A percentile compares a stretch with the other conserved stretches of the same genome.
Evolutionary conservation across 1,140 invertebrate genomes (phyloP).

Genomic region (Zelostemma sp.): DNA sequence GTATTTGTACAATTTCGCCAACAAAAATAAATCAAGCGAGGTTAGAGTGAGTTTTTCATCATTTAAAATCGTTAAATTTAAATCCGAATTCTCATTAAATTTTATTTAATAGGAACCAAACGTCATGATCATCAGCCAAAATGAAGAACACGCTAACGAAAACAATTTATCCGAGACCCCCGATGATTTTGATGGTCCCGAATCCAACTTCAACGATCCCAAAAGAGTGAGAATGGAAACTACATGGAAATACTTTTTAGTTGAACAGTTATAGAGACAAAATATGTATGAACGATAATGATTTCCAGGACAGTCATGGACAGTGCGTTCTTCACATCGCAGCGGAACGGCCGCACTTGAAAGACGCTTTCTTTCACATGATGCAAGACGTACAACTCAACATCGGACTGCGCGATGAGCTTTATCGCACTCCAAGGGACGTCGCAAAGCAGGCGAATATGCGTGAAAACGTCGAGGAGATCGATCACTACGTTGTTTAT

Average conservation of each 20-base stretch:
- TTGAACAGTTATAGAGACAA: neutral
- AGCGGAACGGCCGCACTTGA: conserved; percentile 80
- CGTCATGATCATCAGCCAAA: conserved; percentile 67
- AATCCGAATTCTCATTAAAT: too few relatives aligned
- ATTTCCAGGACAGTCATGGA: conserved; percentile 83
- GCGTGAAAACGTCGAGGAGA: conserved; percentile 83
- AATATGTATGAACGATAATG: neutral
- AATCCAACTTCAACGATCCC: conserved; percentile 74
- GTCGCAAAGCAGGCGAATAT: conserved; percentile 84
- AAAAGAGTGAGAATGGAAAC: conserved; percentile 70
- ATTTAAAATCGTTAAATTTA: too few relatives aligned
- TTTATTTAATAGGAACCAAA: conserved; percentile 66
- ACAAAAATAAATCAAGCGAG: conserved; percentile 65
- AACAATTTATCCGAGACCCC: conserved; percentile 58
- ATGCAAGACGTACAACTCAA: conserved; percentile 84
- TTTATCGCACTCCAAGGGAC: conserved; percentile 88
- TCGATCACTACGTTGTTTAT: conserved; percentile 84
- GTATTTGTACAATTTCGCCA: conserved; percentile 83
- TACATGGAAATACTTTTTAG: neutral
- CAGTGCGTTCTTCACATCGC: conserved; percentile 92
- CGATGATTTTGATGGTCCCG: conserved; percentile 67
- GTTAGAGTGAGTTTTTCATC: conserved; percentile 29
- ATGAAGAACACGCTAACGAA: conserved; percentile 55
- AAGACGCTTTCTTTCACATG: conserved; percentile 81
- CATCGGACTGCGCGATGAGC: conserved; percentile 82